Percentiles rank a stretch among this genome's conserved stretches.
Evolutionary conservation across 1,140 invertebrate species (phyloP).

Genomic region (Chrysomallon squamiferum): DNA sequence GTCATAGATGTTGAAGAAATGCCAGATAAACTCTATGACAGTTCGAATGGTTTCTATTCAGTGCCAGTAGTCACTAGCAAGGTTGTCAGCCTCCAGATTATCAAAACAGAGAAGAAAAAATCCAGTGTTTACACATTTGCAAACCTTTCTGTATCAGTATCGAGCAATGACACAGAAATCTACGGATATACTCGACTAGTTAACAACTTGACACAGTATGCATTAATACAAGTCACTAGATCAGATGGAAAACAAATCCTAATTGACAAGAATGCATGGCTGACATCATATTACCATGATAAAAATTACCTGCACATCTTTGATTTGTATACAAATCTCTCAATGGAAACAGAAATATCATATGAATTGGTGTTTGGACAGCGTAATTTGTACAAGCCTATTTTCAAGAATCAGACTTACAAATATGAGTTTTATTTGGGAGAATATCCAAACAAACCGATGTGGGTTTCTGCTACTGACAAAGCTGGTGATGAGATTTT

Average conservation of each 20-base stretch:
- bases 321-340: neutral
- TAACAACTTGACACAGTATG: slow-evolving; percentile 14
- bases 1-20: slow-evolving; percentile 16
- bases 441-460: too few relatives aligned
- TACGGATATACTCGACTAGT: slow-evolving; percentile 19
- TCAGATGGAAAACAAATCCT: slow-evolving; percentile 10
- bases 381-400: neutral
- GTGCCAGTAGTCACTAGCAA: slow-evolving; percentile 12
- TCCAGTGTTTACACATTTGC: slow-evolving; percentile 3
- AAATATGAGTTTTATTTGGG: too few relatives aligned
- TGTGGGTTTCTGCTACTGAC: too few relatives aligned
- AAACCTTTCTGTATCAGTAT: neutral
- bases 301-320: neutral
- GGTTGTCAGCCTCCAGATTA: slow-evolving; percentile 3
- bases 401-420: neutral
- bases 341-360: neutral
- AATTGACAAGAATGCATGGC: slow-evolving; percentile 22
- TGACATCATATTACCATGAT: slow-evolving; percentile 12
- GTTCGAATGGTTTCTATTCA: slow-evolving; percentile 21
- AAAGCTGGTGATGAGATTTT: too few relatives aligned
- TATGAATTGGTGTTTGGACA: neutral
- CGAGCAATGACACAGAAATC: neutral
- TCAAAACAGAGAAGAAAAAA: neutral
- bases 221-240: slow-evolving; percentile 4
- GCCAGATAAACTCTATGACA: slow-evolving; percentile 32